Percentiles rank a stretch among this genome's conserved stretches.
Evolutionary conservation across 2,113 vertebrate species (phyloP).

Genomic region (Heptranchias perlo): DNA sequence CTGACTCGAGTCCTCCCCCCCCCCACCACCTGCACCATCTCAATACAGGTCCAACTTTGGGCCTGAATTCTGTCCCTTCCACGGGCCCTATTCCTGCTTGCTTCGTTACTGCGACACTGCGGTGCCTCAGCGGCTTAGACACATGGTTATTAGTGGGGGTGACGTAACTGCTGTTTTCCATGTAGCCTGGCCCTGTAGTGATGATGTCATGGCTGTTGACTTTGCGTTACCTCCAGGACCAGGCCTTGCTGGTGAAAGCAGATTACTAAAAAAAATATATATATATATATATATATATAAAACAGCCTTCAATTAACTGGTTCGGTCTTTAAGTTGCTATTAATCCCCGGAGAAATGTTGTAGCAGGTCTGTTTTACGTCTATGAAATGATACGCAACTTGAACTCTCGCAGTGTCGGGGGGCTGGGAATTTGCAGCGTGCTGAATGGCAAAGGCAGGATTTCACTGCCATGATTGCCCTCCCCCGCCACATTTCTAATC

Average conservation of each 20-base stretch:
- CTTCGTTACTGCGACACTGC: not conserved
- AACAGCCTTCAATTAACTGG: not conserved
- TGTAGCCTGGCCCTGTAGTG: not conserved
- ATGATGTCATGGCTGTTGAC: not conserved
- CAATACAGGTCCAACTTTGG: not conserved
- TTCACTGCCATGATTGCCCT: not conserved
- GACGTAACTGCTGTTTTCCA: not conserved
- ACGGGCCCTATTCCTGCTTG: not conserved
- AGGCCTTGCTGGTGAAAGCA: not conserved
- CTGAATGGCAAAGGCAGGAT: not conserved
- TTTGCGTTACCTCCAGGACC: not conserved
- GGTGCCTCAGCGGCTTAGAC: not conserved
- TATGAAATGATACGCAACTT: not conserved
- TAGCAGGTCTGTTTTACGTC: not conserved
- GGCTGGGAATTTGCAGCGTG: not conserved
- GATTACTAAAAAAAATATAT: conserved; percentile 13
- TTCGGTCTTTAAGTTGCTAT: not conserved
- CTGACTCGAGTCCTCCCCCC: not conserved
- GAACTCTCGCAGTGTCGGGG: not conserved
- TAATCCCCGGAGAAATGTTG: not conserved
- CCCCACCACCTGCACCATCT: not conserved
- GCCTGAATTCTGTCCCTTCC: not conserved
- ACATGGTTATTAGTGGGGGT: not conserved
- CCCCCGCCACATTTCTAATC: not conserved
- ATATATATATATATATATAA: too few relatives aligned